A percentile compares a stretch with the other conserved stretches of the same genome.
phyloP scores from a whole-genome alignment of 2,113 vertebrate genomes.

The Embiotoca jacksoni region DNA sequence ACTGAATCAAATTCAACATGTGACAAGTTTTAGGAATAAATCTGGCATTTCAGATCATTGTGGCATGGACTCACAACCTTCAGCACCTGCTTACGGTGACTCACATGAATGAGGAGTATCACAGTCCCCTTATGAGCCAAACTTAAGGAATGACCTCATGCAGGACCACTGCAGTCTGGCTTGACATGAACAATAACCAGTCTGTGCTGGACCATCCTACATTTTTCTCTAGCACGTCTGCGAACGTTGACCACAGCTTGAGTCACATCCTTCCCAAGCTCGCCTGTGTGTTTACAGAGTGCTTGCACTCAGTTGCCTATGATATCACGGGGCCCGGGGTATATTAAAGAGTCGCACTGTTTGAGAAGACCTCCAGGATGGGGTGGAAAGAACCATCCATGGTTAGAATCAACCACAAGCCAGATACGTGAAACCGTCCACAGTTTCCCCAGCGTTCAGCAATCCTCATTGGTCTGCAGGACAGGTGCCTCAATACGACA shows the following conservation, averaged over 20 bases:
- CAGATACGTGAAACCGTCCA: constrained; percentile 44
- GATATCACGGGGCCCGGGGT: constrained; percentile 60
- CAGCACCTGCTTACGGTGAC: constrained; percentile 47
- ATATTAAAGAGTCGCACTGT: constrained; percentile 59
- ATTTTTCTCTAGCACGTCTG: constrained; percentile 52
- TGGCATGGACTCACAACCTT: constrained; percentile 4
- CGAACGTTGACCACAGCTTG: constrained; percentile 67
- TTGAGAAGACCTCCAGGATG: constrained; percentile 55
- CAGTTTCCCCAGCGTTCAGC: constrained; percentile 53
- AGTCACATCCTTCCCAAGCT: constrained; percentile 79
- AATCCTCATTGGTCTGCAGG: constrained; percentile 25
- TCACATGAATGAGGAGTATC: constrained; percentile 44
- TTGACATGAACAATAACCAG: constrained; percentile 65
- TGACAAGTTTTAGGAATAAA: neutral
- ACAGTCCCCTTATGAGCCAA: constrained; percentile 49
- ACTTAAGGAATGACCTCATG: constrained; percentile 72
- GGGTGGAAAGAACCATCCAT: constrained; percentile 70
- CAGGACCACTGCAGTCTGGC: constrained; percentile 54
- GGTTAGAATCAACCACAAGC: constrained; percentile 31
- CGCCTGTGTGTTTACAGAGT: constrained; percentile 70
- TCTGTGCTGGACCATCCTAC: constrained; percentile 67
- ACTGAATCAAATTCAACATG: neutral
- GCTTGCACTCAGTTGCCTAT: constrained; percentile 56
- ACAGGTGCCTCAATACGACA: constrained; percentile 51
- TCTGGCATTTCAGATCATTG: neutral